phyloP scores from a whole-genome alignment of 2,888 invertebrate genomes.

The Venusia cambrica region DNA sequence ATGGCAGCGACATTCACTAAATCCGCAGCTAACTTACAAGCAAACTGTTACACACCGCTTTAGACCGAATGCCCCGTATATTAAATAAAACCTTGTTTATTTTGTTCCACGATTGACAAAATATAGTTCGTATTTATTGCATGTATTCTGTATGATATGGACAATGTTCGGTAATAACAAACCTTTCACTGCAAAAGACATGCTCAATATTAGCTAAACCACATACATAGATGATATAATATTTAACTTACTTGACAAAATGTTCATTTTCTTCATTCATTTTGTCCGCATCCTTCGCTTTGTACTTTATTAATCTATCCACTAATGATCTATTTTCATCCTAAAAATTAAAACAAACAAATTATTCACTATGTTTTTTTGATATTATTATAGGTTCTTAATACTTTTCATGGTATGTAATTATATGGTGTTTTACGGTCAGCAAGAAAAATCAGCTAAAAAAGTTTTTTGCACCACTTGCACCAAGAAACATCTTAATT shows the following conservation, averaged over 20 bases:
- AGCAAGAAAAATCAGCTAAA: no score
- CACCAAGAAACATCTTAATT: no score
- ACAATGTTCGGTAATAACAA: constrained; percentile 28
- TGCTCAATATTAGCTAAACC: constrained; percentile 32
- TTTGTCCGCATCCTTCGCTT: constrained; percentile 96
- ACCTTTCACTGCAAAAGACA: constrained; percentile 43
- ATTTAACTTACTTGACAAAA: constrained; percentile 88
- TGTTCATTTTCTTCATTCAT: constrained; percentile 98
- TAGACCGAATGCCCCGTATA: constrained; percentile 50
- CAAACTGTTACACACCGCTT: constrained; percentile 35
- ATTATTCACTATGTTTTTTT: no score
- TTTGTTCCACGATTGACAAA: neutral
- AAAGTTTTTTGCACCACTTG: no score
- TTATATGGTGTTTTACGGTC: no score
- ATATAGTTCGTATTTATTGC: constrained; percentile 3
- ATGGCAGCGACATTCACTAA: constrained; percentile 55
- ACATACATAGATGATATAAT: constrained; percentile 18
- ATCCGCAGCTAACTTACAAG: constrained; percentile 45
- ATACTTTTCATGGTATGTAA: no score
- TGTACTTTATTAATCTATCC: constrained; percentile 93
- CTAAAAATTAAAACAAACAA: constrained; percentile 74
- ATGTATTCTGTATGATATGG: constrained; percentile 12
- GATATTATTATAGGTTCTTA: no score
- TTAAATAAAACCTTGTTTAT: constrained; percentile 7
- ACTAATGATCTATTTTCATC: constrained; percentile 93